phyloP scores from a whole-genome alignment of 2,797 vertebrate species.

The Adrianichthys oophorus region DNA sequence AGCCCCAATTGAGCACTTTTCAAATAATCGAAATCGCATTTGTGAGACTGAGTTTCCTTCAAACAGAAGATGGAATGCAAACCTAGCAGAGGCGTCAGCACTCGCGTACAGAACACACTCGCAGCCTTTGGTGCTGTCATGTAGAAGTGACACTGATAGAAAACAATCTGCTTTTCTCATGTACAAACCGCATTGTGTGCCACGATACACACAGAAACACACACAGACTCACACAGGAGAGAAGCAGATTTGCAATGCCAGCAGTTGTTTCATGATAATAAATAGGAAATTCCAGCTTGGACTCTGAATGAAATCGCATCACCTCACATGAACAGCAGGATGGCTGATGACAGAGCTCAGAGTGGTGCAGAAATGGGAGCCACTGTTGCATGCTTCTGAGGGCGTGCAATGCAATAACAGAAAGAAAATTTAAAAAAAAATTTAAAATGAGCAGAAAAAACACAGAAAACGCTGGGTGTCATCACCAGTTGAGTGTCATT shows the following conservation, averaged over 20 bases:
- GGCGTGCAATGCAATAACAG: slow-evolving; percentile 1
- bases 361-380: slow-evolving; percentile 12
- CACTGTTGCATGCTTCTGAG: slow-evolving; percentile 10
- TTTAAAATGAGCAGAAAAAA: background rate
- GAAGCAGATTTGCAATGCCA: slow-evolving; percentile 38
- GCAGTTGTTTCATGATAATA: slow-evolving; percentile 23
- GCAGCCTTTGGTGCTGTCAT: slow-evolving; percentile 5
- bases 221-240: slow-evolving; percentile 10
- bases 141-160: slow-evolving; percentile 33
- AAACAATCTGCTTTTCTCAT: slow-evolving; percentile 31
- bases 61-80: slow-evolving; percentile 17
- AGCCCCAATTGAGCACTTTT: too few relatives aligned
- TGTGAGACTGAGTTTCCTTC: slow-evolving; percentile 38
- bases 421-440: slow-evolving; percentile 20
- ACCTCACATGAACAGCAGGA: slow-evolving; percentile 23
- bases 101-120: background rate
- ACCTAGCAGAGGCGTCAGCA: slow-evolving; percentile 5
- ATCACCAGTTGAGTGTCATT: background rate
- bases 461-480: background rate
- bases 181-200: too few relatives aligned
- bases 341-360: slow-evolving; percentile 13
- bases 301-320: slow-evolving; percentile 36
- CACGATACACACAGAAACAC: background rate
- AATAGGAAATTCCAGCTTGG: slow-evolving; percentile 13
- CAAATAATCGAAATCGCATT: slow-evolving; percentile 32